These are phyloP conservation scores for Excalfactoria chinensis DNA, from an alignment of 2,113 vertebrate species.

Conservation along the genomic window DNA sequence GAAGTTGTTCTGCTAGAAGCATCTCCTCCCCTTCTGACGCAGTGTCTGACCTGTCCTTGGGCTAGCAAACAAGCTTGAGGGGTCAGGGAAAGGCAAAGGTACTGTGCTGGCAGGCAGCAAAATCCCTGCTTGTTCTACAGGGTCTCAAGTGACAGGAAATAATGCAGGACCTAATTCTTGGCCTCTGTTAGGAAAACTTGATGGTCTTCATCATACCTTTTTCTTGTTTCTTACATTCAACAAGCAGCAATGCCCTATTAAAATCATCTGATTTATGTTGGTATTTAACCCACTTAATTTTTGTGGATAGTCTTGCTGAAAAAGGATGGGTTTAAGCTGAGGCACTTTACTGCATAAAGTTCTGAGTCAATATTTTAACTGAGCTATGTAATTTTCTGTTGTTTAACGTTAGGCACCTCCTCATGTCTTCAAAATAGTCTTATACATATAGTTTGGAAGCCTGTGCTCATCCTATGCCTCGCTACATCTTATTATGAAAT, in stretches of 20 bases:
- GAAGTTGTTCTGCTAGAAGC: neutral
- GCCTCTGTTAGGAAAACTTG: neutral
- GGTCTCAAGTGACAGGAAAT: neutral
- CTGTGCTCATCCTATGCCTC: slow-evolving; percentile 28
- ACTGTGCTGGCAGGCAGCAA: neutral
- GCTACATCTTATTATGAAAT: slow-evolving; percentile 15
- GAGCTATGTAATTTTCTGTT: neutral
- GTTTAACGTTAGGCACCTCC: neutral
- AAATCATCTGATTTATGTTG: neutral
- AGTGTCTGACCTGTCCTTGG: neutral
- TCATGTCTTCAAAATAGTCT: neutral
- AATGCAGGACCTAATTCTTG: neutral
- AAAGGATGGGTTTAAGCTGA: neutral
- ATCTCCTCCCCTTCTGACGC: neutral
- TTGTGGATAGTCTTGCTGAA: neutral
- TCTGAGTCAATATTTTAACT: neutral
- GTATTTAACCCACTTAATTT: neutral
- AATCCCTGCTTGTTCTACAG: neutral
- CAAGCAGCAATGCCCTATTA: neutral
- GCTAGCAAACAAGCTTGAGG: neutral
- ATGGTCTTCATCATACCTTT: neutral
- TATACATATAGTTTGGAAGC: neutral
- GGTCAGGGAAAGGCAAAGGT: neutral
- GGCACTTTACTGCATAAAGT: neutral
- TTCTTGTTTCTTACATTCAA: neutral